Evolutionary conservation across 2,797 vertebrate species (phyloP).

Genomic region (Rachycentron canadum): DNA sequence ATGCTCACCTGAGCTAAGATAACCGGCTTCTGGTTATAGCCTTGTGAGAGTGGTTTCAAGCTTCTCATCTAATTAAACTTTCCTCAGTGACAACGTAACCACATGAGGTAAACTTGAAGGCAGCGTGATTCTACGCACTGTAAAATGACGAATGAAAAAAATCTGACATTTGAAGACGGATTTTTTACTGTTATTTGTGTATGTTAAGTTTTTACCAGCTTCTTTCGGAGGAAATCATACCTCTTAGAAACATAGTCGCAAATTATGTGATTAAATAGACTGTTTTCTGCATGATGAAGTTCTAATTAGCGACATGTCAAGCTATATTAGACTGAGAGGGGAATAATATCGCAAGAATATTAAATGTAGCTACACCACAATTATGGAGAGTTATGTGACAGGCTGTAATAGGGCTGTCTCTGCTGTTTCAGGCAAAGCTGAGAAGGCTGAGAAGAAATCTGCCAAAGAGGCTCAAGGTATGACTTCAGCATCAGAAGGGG

Average conservation of each 20-base stretch:
- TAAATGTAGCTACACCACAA: conserved; percentile 19
- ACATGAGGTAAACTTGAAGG: no score
- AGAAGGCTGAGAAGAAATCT: conserved; percentile 64
- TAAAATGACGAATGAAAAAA: no score
- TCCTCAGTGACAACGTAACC: no score
- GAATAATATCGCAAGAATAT: conserved; percentile 28
- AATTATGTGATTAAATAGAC: conserved; percentile 35
- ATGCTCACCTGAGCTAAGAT: background rate
- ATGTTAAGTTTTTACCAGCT: background rate
- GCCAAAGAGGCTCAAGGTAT: conserved; percentile 65
- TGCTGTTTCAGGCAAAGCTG: conserved; percentile 60
- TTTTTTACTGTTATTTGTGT: no score
- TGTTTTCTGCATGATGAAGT: conserved; percentile 41
- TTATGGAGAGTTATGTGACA: conserved; percentile 29
- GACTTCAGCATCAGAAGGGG: background rate
- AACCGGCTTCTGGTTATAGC: no score
- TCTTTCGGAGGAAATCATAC: conserved; percentile 14
- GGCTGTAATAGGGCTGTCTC: conserved; percentile 42
- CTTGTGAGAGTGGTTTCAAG: no score
- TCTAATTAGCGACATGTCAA: conserved; percentile 47
- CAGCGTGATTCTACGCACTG: no score
- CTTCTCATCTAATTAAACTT: no score
- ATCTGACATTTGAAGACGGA: no score
- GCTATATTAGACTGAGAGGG: conserved; percentile 25
- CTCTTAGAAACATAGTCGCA: conserved; percentile 11